Evolutionary conservation across 2,113 vertebrate species (phyloP).

Genomic region (Dermatemys mawii): DNA sequence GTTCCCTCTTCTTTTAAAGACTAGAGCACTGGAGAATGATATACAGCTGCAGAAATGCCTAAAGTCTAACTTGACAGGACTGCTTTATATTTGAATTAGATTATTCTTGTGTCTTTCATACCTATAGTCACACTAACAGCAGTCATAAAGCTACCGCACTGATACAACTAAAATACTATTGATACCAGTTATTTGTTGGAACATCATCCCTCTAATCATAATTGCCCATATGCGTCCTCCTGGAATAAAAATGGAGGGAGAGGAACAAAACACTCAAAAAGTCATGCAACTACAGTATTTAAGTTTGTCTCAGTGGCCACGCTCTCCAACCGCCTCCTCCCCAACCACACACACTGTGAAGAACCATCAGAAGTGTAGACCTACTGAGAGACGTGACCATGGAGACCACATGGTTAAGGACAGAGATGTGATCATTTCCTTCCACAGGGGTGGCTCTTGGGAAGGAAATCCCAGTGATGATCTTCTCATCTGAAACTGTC

Average conservation of each 20-base stretch:
- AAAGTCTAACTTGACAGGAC: slow-evolving; percentile 63
- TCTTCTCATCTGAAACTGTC: not conserved
- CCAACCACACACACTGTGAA: not conserved
- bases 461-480: not conserved
- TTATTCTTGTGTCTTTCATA: slow-evolving; percentile 62
- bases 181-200: slow-evolving; percentile 54
- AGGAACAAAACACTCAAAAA: not conserved
- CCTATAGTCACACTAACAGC: slow-evolving; percentile 47
- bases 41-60: slow-evolving; percentile 45
- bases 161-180: slow-evolving; percentile 67
- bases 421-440: not conserved
- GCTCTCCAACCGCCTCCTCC: not conserved
- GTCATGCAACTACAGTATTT: not conserved
- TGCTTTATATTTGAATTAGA: slow-evolving; percentile 61
- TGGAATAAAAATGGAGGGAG: slow-evolving; percentile 45
- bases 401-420: not conserved
- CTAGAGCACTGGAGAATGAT: slow-evolving; percentile 25
- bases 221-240: slow-evolving; percentile 53
- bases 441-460: not conserved
- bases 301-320: not conserved
- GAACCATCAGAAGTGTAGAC: too few species aligned
- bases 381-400: not conserved
- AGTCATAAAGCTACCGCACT: slow-evolving; percentile 61
- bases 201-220: slow-evolving; percentile 13
- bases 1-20: slow-evolving; percentile 51